Evolutionary conservation across 2,797 vertebrate species (phyloP).

Genomic region (Halcyon badia): DNA sequence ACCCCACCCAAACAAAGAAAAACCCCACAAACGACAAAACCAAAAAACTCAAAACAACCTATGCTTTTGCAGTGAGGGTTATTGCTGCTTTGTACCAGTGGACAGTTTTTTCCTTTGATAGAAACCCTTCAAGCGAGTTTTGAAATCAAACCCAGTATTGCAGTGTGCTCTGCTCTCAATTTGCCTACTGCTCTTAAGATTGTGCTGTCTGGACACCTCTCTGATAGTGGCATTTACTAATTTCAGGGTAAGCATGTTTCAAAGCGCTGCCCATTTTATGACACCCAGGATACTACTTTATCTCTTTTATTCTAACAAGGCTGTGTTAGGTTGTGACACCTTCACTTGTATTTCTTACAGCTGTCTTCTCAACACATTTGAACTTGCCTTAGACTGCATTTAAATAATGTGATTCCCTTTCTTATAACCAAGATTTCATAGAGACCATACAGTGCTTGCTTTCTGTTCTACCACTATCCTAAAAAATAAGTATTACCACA

Average conservation of each 20-base stretch:
- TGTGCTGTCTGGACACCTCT: neutral
- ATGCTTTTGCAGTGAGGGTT: neutral
- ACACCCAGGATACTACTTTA: rapidly evolving
- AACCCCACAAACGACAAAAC: neutral
- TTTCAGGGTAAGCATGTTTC: neutral
- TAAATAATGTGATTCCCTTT: neutral
- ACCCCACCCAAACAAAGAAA: neutral
- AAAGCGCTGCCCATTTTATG: neutral
- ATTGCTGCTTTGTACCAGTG: neutral
- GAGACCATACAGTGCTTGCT: neutral
- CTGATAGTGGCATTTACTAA: neutral
- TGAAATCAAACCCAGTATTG: neutral
- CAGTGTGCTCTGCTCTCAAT: neutral
- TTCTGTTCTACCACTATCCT: neutral
- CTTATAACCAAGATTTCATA: neutral
- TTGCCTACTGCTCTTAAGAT: neutral
- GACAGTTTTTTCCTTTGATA: neutral
- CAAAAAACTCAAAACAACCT: rapidly evolving
- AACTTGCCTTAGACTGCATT: neutral
- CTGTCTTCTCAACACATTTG: neutral
- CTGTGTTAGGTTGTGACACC: neutral
- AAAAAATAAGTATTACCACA: neutral
- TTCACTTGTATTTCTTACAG: neutral
- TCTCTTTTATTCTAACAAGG: neutral
- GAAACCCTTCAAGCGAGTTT: neutral